Conservation (phyloP, 2,113 vertebrate genomes). For the Brachypodius melanocephalos region DNA sequence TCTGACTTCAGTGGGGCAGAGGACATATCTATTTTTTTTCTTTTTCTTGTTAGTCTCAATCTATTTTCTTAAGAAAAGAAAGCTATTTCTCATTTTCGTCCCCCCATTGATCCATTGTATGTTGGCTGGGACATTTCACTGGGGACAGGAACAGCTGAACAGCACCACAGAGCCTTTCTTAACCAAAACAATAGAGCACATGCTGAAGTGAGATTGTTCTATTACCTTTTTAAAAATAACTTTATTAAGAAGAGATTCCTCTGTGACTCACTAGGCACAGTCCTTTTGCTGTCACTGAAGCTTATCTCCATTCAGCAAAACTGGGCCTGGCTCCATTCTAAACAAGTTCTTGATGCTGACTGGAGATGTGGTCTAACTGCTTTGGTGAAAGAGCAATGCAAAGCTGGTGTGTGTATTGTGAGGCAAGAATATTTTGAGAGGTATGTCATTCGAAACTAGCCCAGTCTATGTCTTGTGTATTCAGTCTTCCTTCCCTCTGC, state of each 20-base stretch:
- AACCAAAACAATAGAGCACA: neutral
- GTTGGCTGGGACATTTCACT: neutral
- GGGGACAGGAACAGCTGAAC: neutral
- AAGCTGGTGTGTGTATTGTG: neutral
- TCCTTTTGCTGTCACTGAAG: slow-evolving; percentile 8
- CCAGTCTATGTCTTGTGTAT: neutral
- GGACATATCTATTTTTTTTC: neutral
- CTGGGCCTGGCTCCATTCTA: neutral
- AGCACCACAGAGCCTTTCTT: neutral
- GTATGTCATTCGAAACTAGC: neutral
- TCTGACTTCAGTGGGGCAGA: neutral
- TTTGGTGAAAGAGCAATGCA: neutral
- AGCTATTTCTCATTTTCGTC: neutral
- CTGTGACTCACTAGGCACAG: neutral
- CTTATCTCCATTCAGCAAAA: slow-evolving; percentile 9
- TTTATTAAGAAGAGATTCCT: slow-evolving; percentile 22
- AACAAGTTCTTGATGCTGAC: neutral
- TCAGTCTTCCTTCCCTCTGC: neutral
- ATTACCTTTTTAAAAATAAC: neutral
- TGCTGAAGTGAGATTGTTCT: neutral
- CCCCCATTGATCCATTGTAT: neutral
- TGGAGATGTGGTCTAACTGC: neutral
- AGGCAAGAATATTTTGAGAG: neutral
- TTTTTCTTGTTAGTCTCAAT: neutral
- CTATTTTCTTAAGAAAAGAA: neutral